phyloP scores from a whole-genome alignment of 64 coral and sea anemone species.

The Pachyseris speciosa region DNA sequence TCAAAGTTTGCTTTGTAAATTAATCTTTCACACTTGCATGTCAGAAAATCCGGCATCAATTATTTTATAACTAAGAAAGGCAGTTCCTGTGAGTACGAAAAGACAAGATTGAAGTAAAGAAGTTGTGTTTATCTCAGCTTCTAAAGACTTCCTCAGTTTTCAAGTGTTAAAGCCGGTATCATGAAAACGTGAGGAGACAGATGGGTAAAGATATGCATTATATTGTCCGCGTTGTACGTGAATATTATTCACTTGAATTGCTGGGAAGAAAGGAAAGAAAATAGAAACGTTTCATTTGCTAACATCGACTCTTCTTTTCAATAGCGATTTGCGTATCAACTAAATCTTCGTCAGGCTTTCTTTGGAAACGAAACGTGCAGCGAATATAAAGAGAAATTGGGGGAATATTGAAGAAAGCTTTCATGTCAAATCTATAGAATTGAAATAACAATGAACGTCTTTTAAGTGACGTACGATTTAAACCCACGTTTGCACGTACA shows the following conservation, averaged over 20 bases:
- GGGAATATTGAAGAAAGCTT: neutral
- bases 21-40: too few species aligned
- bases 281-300: neutral
- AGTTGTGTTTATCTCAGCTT: neutral
- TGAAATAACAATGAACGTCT: conserved; percentile 8
- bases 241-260: neutral
- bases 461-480: neutral
- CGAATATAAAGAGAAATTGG: neutral
- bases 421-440: neutral
- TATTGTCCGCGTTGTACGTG: neutral
- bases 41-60: too few species aligned
- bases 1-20: neutral
- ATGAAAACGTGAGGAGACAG: neutral
- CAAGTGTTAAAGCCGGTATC: neutral
- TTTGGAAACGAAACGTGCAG: neutral
- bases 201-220: neutral
- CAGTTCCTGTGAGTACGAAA: neutral
- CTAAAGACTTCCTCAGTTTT: neutral
- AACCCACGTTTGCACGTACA: neutral
- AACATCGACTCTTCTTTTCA: neutral
- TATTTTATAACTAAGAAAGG: too few species aligned
- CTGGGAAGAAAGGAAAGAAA: neutral
- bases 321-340: neutral
- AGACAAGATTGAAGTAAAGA: neutral
- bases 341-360: neutral